These are phyloP conservation scores for Lingula anatina DNA, from an alignment of 2,888 invertebrate species.

Conservation along the genomic window DNA sequence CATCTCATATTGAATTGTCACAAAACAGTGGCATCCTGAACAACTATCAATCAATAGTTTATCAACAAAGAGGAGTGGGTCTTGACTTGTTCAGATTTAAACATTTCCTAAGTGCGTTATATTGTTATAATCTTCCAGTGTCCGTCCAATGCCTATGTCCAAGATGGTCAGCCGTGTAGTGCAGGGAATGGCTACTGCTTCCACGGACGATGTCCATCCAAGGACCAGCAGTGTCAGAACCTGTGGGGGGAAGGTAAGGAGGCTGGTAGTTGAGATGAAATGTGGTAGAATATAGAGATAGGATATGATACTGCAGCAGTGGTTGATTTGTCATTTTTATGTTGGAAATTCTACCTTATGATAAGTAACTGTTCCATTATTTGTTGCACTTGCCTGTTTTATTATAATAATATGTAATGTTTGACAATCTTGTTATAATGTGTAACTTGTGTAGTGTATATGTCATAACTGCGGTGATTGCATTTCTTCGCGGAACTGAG, in stretches of 20 bases:
- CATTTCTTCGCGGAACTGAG: too few relatives aligned
- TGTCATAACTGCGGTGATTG: too few relatives aligned
- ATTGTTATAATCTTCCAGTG: constrained; percentile 59
- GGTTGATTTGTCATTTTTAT: too few relatives aligned
- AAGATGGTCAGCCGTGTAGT: constrained; percentile 83
- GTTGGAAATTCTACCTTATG: background rate
- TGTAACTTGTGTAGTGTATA: too few relatives aligned
- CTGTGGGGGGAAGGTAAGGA: constrained; percentile 80
- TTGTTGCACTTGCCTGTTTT: too few relatives aligned
- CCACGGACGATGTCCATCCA: constrained; percentile 84
- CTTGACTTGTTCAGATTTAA: background rate
- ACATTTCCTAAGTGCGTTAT: background rate
- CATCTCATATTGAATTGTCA: background rate
- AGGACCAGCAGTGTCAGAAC: constrained; percentile 79
- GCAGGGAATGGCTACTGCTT: constrained; percentile 79
- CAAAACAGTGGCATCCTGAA: background rate
- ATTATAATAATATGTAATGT: too few relatives aligned
- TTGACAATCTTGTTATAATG: too few relatives aligned
- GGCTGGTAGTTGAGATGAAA: background rate
- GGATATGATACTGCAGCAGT: too few relatives aligned
- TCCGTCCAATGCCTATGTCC: constrained; percentile 82
- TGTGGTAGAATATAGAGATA: background rate
- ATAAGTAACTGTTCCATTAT: too few relatives aligned
- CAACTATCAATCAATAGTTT: background rate
- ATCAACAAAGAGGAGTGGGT: background rate